Evolutionary conservation across 2,888 invertebrate species (phyloP).

Genomic region (Bugula neritina): DNA sequence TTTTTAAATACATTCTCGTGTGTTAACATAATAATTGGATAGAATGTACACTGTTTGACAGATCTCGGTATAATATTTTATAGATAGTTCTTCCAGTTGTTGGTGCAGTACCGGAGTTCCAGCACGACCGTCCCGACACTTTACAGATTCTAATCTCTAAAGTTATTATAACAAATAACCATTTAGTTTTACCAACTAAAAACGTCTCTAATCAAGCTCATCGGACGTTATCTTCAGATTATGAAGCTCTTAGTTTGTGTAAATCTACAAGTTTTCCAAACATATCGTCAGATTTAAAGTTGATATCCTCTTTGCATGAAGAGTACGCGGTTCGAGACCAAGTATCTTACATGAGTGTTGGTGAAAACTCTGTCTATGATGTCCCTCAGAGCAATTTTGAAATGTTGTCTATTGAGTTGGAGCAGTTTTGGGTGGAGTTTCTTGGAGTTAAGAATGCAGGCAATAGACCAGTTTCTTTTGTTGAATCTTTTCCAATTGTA

Average conservation of each 20-base stretch:
- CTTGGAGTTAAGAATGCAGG: slow-evolving; percentile 68
- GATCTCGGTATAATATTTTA: no score
- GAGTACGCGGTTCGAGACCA: background rate
- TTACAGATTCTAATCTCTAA: slow-evolving; percentile 78
- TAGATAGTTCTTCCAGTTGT: slow-evolving; percentile 74
- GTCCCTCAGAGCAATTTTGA: background rate
- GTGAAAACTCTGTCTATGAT: background rate
- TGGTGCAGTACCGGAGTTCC: slow-evolving; percentile 63
- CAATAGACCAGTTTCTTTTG: slow-evolving; percentile 51
- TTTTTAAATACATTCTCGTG: no score
- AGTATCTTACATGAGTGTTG: background rate
- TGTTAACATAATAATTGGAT: no score
- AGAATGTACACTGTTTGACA: no score
- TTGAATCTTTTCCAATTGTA: slow-evolving; percentile 71
- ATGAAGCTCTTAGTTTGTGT: slow-evolving; percentile 70
- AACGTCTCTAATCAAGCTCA: background rate
- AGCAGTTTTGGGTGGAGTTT: slow-evolving; percentile 91
- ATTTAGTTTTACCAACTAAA: slow-evolving; percentile 43
- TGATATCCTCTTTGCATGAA: background rate
- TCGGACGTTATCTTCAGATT: slow-evolving; percentile 60
- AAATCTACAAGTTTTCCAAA: slow-evolving; percentile 46
- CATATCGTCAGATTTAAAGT: slow-evolving; percentile 29
- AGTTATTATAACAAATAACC: slow-evolving; percentile 66
- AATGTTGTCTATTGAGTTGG: slow-evolving; percentile 54
- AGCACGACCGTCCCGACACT: slow-evolving; percentile 79